phyloP scores from a whole-genome alignment of 2,113 vertebrate genomes.

The Daubentonia madagascariensis region DNA sequence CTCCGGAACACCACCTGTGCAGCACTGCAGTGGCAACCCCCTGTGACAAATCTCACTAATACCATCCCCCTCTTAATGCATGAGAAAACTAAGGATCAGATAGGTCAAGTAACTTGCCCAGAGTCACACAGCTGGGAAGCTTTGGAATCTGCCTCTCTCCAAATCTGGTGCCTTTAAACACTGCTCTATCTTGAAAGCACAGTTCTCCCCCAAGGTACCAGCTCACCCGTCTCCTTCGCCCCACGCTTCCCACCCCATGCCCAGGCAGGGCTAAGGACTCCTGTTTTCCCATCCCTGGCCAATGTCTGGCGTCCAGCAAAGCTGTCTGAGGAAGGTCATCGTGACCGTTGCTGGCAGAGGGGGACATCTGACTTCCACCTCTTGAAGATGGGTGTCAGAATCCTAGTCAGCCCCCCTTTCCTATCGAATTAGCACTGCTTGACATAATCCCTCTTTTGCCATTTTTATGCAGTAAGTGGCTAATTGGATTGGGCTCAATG shows the following conservation, averaged over 20 bases:
- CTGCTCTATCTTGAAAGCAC: neutral
- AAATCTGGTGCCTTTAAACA: neutral
- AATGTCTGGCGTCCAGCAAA: neutral
- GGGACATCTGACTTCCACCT: neutral
- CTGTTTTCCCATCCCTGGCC: neutral
- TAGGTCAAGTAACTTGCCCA: neutral
- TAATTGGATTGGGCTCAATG: constrained; percentile 83
- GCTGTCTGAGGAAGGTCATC: neutral
- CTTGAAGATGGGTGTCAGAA: neutral
- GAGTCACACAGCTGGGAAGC: neutral
- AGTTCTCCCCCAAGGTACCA: neutral
- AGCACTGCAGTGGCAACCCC: neutral
- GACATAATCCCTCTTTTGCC: constrained; percentile 78
- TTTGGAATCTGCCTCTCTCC: neutral
- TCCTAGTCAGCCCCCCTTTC: constrained; percentile 16
- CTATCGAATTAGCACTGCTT: constrained; percentile 74
- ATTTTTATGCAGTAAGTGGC: constrained; percentile 80
- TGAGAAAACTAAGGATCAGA: neutral
- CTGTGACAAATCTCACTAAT: neutral
- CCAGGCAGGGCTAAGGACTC: neutral
- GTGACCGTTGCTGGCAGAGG: neutral
- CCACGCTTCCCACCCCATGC: too few relatives aligned
- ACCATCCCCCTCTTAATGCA: neutral
- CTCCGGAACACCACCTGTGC: neutral
- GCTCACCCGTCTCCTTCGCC: too few relatives aligned